These are phyloP conservation scores for Polypterus bichir DNA, from an alignment of 2,113 vertebrate genomes.

Conservation along the genomic window DNA sequence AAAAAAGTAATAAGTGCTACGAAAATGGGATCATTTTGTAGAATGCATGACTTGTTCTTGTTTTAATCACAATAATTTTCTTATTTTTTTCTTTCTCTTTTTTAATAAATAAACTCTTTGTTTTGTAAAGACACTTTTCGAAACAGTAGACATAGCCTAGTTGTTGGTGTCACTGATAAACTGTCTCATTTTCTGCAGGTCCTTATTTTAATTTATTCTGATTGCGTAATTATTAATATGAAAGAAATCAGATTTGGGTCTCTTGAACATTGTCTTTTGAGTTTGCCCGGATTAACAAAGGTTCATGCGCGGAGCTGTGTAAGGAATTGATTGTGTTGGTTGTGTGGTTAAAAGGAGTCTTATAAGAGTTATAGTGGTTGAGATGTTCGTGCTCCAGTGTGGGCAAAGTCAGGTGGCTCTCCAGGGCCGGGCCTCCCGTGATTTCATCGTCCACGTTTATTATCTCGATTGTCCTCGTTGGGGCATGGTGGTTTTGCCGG, in stretches of 20 bases:
- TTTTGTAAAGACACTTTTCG: slow-evolving; percentile 99
- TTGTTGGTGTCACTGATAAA: slow-evolving; percentile 83
- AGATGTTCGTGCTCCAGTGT: slow-evolving; percentile 95
- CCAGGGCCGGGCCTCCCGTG: slow-evolving; percentile 77
- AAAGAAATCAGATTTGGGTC: slow-evolving; percentile 84
- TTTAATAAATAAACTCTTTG: slow-evolving; percentile 99
- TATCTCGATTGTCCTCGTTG: slow-evolving; percentile 91
- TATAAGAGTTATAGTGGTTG: slow-evolving; percentile 96
- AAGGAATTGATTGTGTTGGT: slow-evolving; percentile 96
- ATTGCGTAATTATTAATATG: slow-evolving; percentile 35
- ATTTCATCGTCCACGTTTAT: slow-evolving; percentile 97
- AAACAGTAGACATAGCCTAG: slow-evolving; percentile 96
- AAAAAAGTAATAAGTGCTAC: slow-evolving; percentile 66
- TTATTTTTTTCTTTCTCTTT: slow-evolving; percentile 24
- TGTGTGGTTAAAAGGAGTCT: slow-evolving; percentile 92
- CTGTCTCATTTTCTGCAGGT: slow-evolving; percentile 46
- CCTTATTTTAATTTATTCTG: slow-evolving; percentile 48
- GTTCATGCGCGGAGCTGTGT: slow-evolving; percentile 99
- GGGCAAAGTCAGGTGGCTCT: slow-evolving; percentile 90
- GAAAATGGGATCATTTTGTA: slow-evolving; percentile 77
- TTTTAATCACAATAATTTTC: slow-evolving; percentile 97
- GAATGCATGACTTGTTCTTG: slow-evolving; percentile 83
- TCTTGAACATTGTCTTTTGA: slow-evolving; percentile 99
- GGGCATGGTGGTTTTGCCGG: slow-evolving; percentile 89
- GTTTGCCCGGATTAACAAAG: slow-evolving; percentile 98